These are phyloP conservation scores for Trematomus loennbergii DNA, from an alignment of 2,113 vertebrate species.

Conservation along the genomic window DNA sequence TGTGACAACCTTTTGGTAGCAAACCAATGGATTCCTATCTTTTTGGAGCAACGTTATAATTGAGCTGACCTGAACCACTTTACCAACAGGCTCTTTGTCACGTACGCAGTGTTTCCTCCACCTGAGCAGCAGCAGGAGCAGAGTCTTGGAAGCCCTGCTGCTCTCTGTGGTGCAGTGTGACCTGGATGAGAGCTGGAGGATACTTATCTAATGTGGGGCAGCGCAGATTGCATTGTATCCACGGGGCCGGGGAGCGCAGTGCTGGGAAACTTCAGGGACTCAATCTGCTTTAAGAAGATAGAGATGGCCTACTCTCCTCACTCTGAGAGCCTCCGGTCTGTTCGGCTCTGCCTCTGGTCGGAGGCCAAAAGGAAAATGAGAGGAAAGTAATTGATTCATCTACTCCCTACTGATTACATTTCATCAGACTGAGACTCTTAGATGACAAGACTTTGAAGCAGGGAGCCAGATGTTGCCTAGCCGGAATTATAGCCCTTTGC, in stretches of 20 bases:
- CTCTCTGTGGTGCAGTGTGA: constrained; percentile 62
- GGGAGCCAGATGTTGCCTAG: not conserved
- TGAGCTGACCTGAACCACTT: constrained; percentile 19
- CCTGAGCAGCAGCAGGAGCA: constrained; percentile 38
- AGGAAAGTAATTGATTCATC: constrained; percentile 21
- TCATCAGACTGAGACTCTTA: not conserved
- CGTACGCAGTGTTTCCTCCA: not conserved
- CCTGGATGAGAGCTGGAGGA: constrained; percentile 66
- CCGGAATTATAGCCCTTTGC: not conserved
- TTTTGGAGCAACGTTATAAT: not conserved
- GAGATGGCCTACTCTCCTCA: constrained; percentile 25
- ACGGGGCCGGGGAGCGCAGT: constrained; percentile 24
- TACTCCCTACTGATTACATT: constrained; percentile 14
- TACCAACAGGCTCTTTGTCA: constrained; percentile 13
- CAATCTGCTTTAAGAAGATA: constrained; percentile 52
- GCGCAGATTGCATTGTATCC: constrained; percentile 66
- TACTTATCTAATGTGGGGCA: constrained; percentile 69
- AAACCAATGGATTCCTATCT: not conserved
- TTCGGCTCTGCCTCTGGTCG: constrained; percentile 5
- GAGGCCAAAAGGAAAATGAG: constrained; percentile 28
- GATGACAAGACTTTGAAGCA: not conserved
- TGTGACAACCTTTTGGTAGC: not conserved
- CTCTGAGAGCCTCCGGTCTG: constrained; percentile 3
- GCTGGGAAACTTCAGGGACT: constrained; percentile 66
- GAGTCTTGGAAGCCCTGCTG: constrained; percentile 30